Conservation (phyloP, 2,113 vertebrate species). For the Melanocharis versteri region DNA sequence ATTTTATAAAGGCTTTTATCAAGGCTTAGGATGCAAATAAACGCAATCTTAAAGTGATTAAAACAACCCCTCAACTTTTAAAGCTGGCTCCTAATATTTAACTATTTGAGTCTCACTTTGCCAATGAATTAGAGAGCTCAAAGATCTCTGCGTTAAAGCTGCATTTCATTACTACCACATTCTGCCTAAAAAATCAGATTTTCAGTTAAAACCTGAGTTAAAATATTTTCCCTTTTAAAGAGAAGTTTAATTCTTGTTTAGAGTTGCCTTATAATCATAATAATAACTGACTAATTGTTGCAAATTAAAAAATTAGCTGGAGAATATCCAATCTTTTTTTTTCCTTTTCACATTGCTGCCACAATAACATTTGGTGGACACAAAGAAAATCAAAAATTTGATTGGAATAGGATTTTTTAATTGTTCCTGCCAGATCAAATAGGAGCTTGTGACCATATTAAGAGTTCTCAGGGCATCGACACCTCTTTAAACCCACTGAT, state of each 20-base stretch:
- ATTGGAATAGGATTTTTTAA: not conserved
- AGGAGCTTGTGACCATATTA: not conserved
- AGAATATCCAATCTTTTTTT: not conserved
- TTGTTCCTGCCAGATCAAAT: not conserved
- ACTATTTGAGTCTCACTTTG: not conserved
- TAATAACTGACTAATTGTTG: not conserved
- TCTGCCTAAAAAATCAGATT: not conserved
- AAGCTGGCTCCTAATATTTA: not conserved
- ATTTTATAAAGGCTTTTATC: not conserved
- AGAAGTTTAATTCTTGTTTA: not conserved
- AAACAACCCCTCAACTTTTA: not conserved
- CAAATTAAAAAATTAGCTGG: not conserved
- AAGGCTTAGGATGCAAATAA: not conserved
- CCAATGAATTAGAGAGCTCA: not conserved
- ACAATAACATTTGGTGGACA: not conserved
- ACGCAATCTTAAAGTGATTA: not conserved
- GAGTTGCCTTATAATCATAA: not conserved
- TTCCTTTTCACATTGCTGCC: not conserved
- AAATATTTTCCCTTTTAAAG: not conserved
- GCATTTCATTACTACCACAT: not conserved
- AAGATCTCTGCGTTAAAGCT: not conserved
- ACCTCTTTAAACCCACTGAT: not conserved
- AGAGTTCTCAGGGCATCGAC: not conserved
- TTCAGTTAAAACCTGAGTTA: not conserved
- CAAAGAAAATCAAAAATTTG: not conserved